Evolutionary conservation across 2,113 vertebrate genomes (phyloP).

Genomic region (Machaerirhynchus nigripectus): DNA sequence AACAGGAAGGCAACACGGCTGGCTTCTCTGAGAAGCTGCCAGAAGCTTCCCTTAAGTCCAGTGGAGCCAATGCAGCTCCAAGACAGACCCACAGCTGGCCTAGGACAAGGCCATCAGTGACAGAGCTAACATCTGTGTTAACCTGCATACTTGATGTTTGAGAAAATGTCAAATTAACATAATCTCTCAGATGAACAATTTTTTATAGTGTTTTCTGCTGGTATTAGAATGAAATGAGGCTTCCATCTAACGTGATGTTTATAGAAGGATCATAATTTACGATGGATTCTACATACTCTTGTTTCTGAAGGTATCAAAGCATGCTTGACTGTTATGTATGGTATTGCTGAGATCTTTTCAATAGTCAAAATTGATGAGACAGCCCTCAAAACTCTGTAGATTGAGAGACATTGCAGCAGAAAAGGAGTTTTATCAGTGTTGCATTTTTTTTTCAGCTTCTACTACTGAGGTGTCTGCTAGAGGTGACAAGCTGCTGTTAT

Average conservation of each 20-base stretch:
- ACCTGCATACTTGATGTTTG: neutral
- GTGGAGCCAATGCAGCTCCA: neutral
- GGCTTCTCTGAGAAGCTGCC: neutral
- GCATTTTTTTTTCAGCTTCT: neutral
- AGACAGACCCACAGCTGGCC: neutral
- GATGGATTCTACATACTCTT: fast-evolving
- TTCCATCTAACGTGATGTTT: neutral
- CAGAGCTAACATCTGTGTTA: neutral
- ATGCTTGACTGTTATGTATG: neutral
- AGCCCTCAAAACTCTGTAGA: neutral
- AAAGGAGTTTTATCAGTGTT: neutral
- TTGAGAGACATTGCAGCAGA: neutral
- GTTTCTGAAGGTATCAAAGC: neutral
- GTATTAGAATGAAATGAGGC: neutral
- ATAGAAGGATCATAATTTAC: neutral
- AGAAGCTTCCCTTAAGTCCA: neutral
- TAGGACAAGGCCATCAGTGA: neutral
- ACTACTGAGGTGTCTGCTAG: neutral
- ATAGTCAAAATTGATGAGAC: neutral
- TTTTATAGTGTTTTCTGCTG: neutral
- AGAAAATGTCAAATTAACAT: neutral
- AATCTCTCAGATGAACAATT: neutral
- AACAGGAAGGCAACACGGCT: neutral
- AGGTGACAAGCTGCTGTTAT: neutral
- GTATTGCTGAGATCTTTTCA: neutral